Percentiles rank a stretch among this genome's conserved stretches.
These are phyloP conservation scores for Rhabdophis nuchalis DNA, from an alignment of 2,797 vertebrate species.

Conservation along the genomic window DNA sequence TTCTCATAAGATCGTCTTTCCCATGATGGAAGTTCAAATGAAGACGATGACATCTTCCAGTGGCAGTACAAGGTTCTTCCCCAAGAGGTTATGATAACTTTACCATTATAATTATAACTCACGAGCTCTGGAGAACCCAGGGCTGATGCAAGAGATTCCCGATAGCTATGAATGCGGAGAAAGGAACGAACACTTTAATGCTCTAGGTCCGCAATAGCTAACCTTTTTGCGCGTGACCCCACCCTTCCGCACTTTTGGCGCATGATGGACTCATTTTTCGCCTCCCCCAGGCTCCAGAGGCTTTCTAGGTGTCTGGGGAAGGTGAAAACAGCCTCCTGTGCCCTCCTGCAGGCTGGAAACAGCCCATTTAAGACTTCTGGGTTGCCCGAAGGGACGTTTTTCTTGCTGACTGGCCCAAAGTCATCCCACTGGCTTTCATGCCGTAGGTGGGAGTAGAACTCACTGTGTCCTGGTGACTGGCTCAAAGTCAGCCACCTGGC, in stretches of 20 bases:
- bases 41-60: background rate
- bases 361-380: too few relatives aligned
- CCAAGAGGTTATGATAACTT: background rate
- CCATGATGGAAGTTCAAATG: background rate
- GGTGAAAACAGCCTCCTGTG: too few relatives aligned
- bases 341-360: too few relatives aligned
- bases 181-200: background rate
- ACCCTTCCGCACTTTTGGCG: too few relatives aligned
- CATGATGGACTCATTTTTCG: too few relatives aligned
- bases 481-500: rapidly evolving
- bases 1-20: background rate
- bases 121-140: background rate
- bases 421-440: background rate
- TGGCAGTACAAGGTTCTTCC: background rate
- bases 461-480: background rate
- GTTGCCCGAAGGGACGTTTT: too few relatives aligned
- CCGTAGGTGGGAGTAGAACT: background rate
- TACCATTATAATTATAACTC: background rate
- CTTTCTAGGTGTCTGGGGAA: too few relatives aligned
- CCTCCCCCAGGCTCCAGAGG: too few relatives aligned
- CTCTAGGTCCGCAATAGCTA: too few relatives aligned
- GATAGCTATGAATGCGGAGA: background rate
- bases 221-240: too few relatives aligned
- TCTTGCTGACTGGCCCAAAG: too few relatives aligned
- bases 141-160: background rate